Conservation (phyloP, 2,113 vertebrate genomes). For the Chrysochloris asiatica region DNA sequence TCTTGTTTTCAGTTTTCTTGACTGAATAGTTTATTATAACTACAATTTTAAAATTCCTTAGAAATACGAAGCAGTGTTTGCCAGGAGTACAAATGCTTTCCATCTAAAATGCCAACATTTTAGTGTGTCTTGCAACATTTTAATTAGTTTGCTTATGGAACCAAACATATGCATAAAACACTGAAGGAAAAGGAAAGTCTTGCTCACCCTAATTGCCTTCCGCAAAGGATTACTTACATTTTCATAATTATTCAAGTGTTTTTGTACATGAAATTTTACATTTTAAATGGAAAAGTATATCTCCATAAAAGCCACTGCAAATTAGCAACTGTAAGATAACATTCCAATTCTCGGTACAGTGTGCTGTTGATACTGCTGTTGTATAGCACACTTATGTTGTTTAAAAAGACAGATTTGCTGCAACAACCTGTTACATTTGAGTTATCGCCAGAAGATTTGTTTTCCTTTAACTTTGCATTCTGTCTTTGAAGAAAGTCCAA, state of each 20-base stretch:
- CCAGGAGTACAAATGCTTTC: slow-evolving; percentile 60
- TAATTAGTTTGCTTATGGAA: slow-evolving; percentile 65
- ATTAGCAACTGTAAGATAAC: slow-evolving; percentile 17
- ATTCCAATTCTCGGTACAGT: neutral
- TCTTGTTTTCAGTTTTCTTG: slow-evolving; percentile 55
- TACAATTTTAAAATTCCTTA: slow-evolving; percentile 61
- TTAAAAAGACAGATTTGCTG: neutral
- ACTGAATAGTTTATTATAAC: slow-evolving; percentile 70
- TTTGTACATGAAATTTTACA: slow-evolving; percentile 44
- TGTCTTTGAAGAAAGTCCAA: slow-evolving; percentile 38
- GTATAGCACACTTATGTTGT: neutral
- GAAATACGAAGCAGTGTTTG: slow-evolving; percentile 58
- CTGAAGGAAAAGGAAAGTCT: slow-evolving; percentile 21
- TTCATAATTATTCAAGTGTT: slow-evolving; percentile 59
- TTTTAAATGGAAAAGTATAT: slow-evolving; percentile 68
- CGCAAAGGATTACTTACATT: slow-evolving; percentile 62
- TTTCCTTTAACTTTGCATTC: neutral
- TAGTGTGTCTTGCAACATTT: slow-evolving; percentile 64
- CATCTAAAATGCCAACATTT: slow-evolving; percentile 52
- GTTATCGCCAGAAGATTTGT: neutral
- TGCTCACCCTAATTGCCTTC: slow-evolving; percentile 53
- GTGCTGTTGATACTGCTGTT: neutral
- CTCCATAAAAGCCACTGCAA: slow-evolving; percentile 43
- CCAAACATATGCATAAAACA: slow-evolving; percentile 31
- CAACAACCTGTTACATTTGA: neutral